phyloP scores from a whole-genome alignment of 1,140 invertebrate genomes.

The Coptotermes formosanus region DNA sequence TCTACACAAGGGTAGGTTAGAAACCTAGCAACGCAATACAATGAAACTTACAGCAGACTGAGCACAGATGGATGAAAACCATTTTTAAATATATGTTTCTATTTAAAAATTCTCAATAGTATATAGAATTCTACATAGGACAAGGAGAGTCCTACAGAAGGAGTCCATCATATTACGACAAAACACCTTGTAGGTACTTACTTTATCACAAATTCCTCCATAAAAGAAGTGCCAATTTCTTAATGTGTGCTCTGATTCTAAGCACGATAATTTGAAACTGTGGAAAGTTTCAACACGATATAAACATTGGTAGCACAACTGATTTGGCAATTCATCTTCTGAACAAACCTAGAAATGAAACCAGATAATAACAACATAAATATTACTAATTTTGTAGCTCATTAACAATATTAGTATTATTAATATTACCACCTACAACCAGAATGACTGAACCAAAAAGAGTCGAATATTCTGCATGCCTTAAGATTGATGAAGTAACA shows the following conservation, averaged over 20 bases:
- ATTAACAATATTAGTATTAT: too few species aligned
- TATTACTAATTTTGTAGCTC: neutral
- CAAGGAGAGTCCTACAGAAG: too few species aligned
- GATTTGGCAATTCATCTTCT: neutral
- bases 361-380: neutral
- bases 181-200: neutral
- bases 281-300: neutral
- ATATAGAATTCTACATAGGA: too few species aligned
- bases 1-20: too few species aligned
- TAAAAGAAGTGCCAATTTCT: slow-evolving; percentile 1
- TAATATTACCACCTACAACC: too few species aligned
- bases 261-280: neutral
- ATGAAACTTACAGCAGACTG: too few species aligned
- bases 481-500: neutral
- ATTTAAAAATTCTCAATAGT: too few species aligned
- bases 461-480: neutral
- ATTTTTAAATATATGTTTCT: too few species aligned
- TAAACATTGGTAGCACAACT: neutral
- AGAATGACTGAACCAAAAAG: too few species aligned
- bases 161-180: too few species aligned
- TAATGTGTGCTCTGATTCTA: neutral
- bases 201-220: neutral
- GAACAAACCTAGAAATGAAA: neutral
- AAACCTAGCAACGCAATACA: too few species aligned
- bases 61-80: too few species aligned